Evolutionary conservation across 2,888 invertebrate species (phyloP).

Genomic region (Diarsia dahlii): DNA sequence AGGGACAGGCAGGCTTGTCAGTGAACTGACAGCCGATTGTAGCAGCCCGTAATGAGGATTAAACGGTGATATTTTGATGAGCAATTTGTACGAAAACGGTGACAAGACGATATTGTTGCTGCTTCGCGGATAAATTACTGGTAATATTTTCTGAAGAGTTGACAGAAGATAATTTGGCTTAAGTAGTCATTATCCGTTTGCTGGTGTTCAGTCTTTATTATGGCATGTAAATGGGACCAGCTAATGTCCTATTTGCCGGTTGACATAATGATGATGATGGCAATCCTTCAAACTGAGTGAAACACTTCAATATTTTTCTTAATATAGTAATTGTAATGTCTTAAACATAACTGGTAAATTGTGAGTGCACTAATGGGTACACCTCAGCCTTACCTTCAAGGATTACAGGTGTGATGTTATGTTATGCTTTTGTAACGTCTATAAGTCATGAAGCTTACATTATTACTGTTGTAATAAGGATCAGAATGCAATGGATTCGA

Average conservation of each 20-base stretch:
- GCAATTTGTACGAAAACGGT: constrained; percentile 63
- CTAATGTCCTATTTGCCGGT: constrained; percentile 46
- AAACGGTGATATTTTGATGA: constrained; percentile 70
- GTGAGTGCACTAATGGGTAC: too few species aligned
- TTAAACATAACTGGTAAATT: too few species aligned
- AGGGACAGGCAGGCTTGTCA: constrained; percentile 65
- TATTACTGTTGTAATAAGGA: background rate
- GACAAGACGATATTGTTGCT: constrained; percentile 58
- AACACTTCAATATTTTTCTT: constrained; percentile 30
- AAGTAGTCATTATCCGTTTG: constrained; percentile 47
- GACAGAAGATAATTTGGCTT: constrained; percentile 58
- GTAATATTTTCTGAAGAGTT: constrained; percentile 51
- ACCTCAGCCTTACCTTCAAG: too few species aligned
- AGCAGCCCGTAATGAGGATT: constrained; percentile 69
- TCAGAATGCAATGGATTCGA: background rate
- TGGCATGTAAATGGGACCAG: constrained; percentile 37
- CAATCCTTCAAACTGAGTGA: constrained; percentile 41
- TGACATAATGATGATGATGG: constrained; percentile 52
- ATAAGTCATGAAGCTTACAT: background rate
- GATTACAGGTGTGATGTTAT: too few species aligned
- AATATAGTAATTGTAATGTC: background rate
- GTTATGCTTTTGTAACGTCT: too few species aligned
- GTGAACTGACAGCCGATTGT: constrained; percentile 70
- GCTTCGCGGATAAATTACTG: constrained; percentile 46
- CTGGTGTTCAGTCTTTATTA: constrained; percentile 26